These are phyloP conservation scores for Xenops minutus DNA, from an alignment of 2,797 vertebrate genomes.

Conservation along the genomic window DNA sequence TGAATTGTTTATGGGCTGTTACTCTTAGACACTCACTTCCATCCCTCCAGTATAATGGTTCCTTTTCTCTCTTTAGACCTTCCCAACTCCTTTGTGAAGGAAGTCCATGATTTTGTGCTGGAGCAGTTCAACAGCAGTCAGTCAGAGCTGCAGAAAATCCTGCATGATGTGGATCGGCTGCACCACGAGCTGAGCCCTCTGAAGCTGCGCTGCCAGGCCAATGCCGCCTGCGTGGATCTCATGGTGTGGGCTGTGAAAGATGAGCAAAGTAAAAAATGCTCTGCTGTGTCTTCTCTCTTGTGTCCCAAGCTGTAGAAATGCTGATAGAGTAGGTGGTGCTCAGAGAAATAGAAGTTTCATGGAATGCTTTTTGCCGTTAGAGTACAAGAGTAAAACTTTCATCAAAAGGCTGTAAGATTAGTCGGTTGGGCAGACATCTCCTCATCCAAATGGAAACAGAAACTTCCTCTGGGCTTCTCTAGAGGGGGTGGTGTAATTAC, in stretches of 20 bases:
- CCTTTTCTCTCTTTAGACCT: slow-evolving; percentile 79
- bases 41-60: background rate
- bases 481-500: background rate
- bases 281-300: background rate
- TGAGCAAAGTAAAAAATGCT: slow-evolving; percentile 86
- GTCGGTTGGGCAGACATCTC: background rate
- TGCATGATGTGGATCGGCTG: slow-evolving; percentile 91
- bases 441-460: background rate
- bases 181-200: slow-evolving; percentile 91
- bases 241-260: slow-evolving; percentile 99
- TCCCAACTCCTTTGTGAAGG: slow-evolving; percentile 91
- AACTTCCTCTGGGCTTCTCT: background rate
- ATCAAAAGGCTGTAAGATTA: background rate
- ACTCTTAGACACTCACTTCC: background rate
- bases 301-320: background rate
- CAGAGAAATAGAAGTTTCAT: background rate
- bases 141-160: slow-evolving; percentile 93
- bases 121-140: slow-evolving; percentile 97
- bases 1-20: background rate
- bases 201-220: slow-evolving; percentile 95
- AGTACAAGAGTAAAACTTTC: background rate
- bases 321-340: background rate
- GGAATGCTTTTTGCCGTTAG: background rate
- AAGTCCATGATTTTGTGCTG: slow-evolving; percentile 95
- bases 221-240: slow-evolving; percentile 95